Base-by-base conservation (phyloP, 2,113 vertebrate genomes). In the Carassius gibelio region DNA sequence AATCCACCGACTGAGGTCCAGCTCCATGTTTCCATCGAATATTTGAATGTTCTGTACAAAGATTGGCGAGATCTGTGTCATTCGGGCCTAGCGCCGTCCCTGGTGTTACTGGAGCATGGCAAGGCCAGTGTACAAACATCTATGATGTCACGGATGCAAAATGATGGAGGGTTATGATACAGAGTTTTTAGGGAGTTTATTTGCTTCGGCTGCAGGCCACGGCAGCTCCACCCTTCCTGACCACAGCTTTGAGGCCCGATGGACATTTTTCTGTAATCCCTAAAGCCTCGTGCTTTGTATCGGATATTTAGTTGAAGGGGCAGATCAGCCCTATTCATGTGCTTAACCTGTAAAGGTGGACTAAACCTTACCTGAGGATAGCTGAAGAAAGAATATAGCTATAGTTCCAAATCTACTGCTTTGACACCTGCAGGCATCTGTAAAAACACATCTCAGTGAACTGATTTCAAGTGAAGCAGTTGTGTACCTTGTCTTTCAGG, bases 261-360 rank as follows among this genome's bases (percentile, higher is more conserved):
- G 8, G 13, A 72, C 50, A 74, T 83, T 59, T 72, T 69, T 83
- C 81, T 72, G 48, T 83, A 83, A 83, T 83, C 81, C 82, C 76
- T 64, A 57, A 84, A 87, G 36, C 72, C 42, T 42, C 9, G 26
- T 77, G 76, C 55, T 79, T 81, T 79, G 48, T 85, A 75, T 92
- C 72, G 87, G 80, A 88, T 88, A 87, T 91, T 90, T 86, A n/a
- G 75, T 84, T 79, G 52, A 84, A 84, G 75, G 55, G 42, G 62
- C 86, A 84, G 86, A 84, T 84, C 81, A 80, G 77, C 69, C 55
- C 64, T 76, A 5, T 17, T 87, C 48, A 78, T 62, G 59, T 78
- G 79, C 30, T 74, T 86, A 38, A 83, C 68, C 81, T 80, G 71
- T 1, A 26, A 71, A 48, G 75, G 34, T 74, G 75, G 55, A 78